These are phyloP conservation scores for Catharus minimus DNA, from an alignment of 2,113 vertebrate genomes.

Conservation along the genomic window DNA sequence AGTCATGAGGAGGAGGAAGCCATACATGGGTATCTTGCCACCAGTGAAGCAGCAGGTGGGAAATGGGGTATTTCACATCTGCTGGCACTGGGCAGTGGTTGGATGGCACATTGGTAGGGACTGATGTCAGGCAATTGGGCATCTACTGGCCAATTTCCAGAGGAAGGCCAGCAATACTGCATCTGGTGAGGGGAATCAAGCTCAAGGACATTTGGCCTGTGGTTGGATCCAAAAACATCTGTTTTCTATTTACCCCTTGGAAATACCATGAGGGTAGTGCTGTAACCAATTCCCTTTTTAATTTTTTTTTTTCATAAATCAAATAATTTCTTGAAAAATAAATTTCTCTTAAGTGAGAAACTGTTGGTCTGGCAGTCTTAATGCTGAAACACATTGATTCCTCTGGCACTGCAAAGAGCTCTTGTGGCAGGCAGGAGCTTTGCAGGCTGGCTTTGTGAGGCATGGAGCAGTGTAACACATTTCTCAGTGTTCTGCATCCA, in stretches of 20 bases:
- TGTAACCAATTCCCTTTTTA: fast-evolving
- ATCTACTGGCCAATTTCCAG: not conserved
- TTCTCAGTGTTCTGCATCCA: not conserved
- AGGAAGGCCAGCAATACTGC: not conserved
- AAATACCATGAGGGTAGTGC: not conserved
- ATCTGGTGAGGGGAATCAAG: not conserved
- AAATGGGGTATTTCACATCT: not conserved
- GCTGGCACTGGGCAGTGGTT: not conserved
- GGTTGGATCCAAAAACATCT: fast-evolving
- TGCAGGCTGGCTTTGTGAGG: not conserved
- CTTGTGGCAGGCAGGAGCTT: fast-evolving
- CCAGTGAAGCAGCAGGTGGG: not conserved
- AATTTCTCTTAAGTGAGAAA: not conserved
- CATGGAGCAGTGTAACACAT: fast-evolving
- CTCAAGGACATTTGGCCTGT: not conserved
- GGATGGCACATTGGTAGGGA: not conserved
- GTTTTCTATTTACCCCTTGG: not conserved
- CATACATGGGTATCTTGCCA: not conserved
- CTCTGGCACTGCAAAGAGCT: not conserved
- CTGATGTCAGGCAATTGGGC: not conserved
- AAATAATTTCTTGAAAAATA: not conserved
- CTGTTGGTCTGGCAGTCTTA: not conserved
- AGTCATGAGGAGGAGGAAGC: not conserved
- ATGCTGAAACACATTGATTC: not conserved
- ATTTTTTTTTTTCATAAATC: not conserved